Conservation (phyloP, 2,888 invertebrate species). For the Drosophila fulvimacula region DNA sequence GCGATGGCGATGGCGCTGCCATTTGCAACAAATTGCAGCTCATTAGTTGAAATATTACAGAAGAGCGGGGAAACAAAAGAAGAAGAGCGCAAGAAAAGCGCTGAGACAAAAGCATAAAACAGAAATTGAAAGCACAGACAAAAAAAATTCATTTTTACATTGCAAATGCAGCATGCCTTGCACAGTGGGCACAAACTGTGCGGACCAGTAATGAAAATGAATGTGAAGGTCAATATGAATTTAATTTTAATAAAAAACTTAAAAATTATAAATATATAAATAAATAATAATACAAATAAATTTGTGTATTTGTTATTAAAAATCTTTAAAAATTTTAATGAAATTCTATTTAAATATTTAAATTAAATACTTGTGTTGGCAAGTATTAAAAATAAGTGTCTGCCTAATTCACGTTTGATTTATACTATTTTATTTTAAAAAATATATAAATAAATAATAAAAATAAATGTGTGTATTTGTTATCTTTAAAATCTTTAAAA, state of each 20-base stretch:
- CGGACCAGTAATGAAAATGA: not conserved
- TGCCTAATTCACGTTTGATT: too few relatives aligned
- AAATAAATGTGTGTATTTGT: too few relatives aligned
- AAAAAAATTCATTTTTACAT: constrained; percentile 46
- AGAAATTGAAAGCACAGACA: constrained; percentile 49
- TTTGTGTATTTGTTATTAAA: too few relatives aligned
- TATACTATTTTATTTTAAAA: too few relatives aligned
- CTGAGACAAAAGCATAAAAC: constrained; percentile 65
- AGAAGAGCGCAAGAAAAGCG: constrained; percentile 32
- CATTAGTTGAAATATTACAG: constrained; percentile 67
- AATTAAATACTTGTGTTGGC: too few relatives aligned
- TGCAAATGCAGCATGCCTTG: constrained; percentile 37
- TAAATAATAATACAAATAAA: too few relatives aligned
- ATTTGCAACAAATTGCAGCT: constrained; percentile 75
- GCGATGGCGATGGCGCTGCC: constrained; percentile 39
- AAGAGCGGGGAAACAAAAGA: not conserved
- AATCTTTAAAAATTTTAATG: not conserved
- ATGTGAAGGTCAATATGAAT: too few relatives aligned
- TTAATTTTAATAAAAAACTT: not conserved
- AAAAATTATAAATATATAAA: not conserved
- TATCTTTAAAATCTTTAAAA: too few relatives aligned
- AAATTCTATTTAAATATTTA: too few relatives aligned
- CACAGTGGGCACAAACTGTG: constrained; percentile 40
- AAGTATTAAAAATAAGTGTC: too few relatives aligned
- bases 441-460: too few relatives aligned